Evolutionary conservation across 2,113 vertebrate genomes (phyloP).

Genomic region (Tyrannus savana): DNA sequence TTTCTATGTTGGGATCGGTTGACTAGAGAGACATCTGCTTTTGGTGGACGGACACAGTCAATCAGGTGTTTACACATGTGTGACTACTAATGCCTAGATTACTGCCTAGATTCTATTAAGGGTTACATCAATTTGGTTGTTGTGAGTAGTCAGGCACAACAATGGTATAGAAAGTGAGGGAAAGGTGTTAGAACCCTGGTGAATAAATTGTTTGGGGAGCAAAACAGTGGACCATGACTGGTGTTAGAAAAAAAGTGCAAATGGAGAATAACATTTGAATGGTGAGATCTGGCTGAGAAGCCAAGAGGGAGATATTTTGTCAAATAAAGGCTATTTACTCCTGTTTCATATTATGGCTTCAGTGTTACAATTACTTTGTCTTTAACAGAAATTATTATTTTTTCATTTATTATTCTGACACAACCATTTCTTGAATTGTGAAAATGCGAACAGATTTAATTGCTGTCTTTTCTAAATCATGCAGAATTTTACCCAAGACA

Average conservation of each 20-base stretch:
- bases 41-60: background rate
- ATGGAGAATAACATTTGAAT: background rate
- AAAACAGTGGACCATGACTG: background rate
- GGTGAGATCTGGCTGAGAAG: background rate
- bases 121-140: background rate
- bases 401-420: background rate
- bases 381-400: background rate
- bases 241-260: background rate
- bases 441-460: background rate
- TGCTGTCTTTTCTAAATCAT: background rate
- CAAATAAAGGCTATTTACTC: background rate
- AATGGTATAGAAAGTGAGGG: background rate
- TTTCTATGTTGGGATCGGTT: background rate
- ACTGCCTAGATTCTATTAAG: background rate
- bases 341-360: background rate
- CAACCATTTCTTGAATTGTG: background rate
- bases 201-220: background rate
- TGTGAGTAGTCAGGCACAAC: background rate
- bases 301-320: background rate
- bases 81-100: background rate
- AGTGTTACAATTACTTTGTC: background rate
- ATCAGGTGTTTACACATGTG: accelerated
- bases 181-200: background rate
- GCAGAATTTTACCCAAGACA: background rate
- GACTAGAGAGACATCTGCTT: background rate